Base-by-base conservation (phyloP, 2,797 vertebrate genomes). In the Tachyglossus aculeatus region DNA sequence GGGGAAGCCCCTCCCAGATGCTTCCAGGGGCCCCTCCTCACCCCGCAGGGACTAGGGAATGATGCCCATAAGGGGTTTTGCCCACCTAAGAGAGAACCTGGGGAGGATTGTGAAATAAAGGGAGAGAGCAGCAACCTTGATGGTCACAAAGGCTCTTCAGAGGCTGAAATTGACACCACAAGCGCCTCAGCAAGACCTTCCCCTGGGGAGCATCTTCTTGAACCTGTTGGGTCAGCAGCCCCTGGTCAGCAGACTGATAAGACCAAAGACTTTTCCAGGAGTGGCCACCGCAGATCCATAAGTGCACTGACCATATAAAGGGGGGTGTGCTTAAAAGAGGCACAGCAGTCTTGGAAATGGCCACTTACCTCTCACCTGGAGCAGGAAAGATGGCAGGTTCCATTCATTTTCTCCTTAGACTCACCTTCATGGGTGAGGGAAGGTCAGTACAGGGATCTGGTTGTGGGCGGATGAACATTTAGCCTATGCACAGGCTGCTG, bases 231-330 rank as follows among this genome's bases (percentile, higher is more conserved):
- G 12, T 25, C 19, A 41, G 2, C 32, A 60, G n/a, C 39, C 16
- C 36, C 76, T 1, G 74, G 44, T 14, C 77, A 66, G 25, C 39
- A 72, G 38, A 64, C 21, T 7, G 56, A 61, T 19, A n/a, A 39
- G 0, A 2, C 32, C 62, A 41, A 15, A 2, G 40, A 3, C 14
- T 75, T 74, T 12, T 44, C 9, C 4, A 62, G 9, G 0, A 58
- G 86, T 5, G 89, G 83, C 68, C 93, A 94, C 50, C 83, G 60
- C 21, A 82, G 92, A 41, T 93, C 93, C n/a, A 64, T 92, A 79
- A 94, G 93, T 18, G 80, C 93, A 19, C 73, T 93, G 76, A 94
- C 93, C 4, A 88, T 94, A 25, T 92, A 76, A 92, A 38, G 37
- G 21, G 31, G 2, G 39, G 31, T 61, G 14, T 11, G 33, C n/a